phyloP scores from a whole-genome alignment of 2,888 invertebrate species.

The Cryptus armator region DNA sequence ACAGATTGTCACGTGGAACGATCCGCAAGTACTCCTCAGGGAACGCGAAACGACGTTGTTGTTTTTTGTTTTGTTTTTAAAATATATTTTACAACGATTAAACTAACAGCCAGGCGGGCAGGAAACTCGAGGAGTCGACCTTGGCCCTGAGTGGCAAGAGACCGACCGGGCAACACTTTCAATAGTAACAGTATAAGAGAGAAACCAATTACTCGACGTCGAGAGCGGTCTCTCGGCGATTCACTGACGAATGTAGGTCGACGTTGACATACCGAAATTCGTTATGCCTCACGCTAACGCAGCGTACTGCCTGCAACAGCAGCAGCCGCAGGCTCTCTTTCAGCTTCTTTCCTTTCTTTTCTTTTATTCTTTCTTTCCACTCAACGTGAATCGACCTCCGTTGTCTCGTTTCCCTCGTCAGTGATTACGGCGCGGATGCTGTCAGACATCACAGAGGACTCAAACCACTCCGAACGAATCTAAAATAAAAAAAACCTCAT shows the following conservation, averaged over 20 bases:
- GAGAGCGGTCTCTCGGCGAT: slow-evolving; percentile 25
- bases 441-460: slow-evolving; percentile 31
- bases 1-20: background rate
- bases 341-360: slow-evolving; percentile 23
- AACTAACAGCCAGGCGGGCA: background rate
- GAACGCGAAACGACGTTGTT: background rate
- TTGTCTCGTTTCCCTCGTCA: slow-evolving; percentile 4
- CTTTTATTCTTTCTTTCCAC: background rate
- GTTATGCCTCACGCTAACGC: slow-evolving; percentile 36
- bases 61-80: background rate
- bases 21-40: background rate
- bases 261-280: slow-evolving; percentile 60
- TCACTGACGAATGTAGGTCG: slow-evolving; percentile 61
- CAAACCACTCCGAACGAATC: background rate
- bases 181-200: slow-evolving; percentile 34
- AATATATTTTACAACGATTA: slow-evolving; percentile 18
- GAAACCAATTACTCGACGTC: slow-evolving; percentile 58
- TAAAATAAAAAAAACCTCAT: background rate
- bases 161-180: slow-evolving; percentile 49
- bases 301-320: slow-evolving; percentile 9
- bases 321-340: slow-evolving; percentile 14
- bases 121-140: slow-evolving; percentile 42
- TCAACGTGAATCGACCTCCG: slow-evolving; percentile 10
- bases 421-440: slow-evolving; percentile 19
- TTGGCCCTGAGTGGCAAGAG: slow-evolving; percentile 56